phyloP scores from a whole-genome alignment of 1,140 invertebrate genomes.

The Drosophila sucinea region DNA sequence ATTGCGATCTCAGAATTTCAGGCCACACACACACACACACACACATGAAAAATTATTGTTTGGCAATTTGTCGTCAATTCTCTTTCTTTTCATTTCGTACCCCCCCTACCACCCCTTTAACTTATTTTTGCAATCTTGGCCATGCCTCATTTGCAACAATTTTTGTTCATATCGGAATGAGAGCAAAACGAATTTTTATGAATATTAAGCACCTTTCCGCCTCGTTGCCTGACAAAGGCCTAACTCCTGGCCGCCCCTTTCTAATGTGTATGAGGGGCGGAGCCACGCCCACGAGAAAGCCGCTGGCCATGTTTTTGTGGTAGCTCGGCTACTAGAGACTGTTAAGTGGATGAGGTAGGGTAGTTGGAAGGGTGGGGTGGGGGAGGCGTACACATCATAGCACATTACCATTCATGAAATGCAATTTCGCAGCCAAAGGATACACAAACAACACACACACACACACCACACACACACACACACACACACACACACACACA shows the following conservation, averaged over 20 bases:
- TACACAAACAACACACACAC: slow-evolving; percentile 52
- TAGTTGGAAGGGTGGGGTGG: not conserved
- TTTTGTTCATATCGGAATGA: not conserved
- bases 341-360: slow-evolving; percentile 11
- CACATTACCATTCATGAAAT: slow-evolving; percentile 80
- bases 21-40: not conserved
- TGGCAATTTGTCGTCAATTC: slow-evolving; percentile 2
- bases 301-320: slow-evolving; percentile 21
- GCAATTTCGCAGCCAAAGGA: slow-evolving; percentile 74
- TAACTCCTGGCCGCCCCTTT: not conserved
- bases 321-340: slow-evolving; percentile 1
- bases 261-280: not conserved
- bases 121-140: slow-evolving; percentile 5
- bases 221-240: slow-evolving; percentile 38
- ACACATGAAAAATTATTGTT: not conserved
- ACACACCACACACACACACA: slow-evolving; percentile 50
- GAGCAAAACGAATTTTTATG: slow-evolving; percentile 28
- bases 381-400: slow-evolving; percentile 56
- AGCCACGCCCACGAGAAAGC: not conserved
- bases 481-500: slow-evolving; percentile 17
- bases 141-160: slow-evolving; percentile 14
- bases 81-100: not conserved
- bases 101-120: no score
- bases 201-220: slow-evolving; percentile 60
- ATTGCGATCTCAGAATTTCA: not conserved